Base-by-base conservation (phyloP, 2,797 vertebrate genomes). In the Chelon auratus region DNA sequence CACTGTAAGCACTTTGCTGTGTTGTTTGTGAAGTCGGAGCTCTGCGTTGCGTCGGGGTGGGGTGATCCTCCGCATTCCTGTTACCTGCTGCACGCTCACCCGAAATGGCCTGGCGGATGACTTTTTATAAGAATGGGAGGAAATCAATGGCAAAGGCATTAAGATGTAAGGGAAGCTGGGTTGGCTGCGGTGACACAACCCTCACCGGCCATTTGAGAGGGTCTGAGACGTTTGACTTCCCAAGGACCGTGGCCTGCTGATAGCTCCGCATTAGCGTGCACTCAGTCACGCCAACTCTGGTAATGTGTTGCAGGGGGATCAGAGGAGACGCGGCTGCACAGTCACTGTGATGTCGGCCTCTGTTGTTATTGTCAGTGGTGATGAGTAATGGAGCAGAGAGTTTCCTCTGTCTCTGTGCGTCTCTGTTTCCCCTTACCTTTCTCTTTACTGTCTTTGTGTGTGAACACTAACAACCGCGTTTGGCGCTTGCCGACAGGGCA, bases 81-180 rank as follows among this genome's bases (percentile, higher is more conserved):
- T 71, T 74, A 68, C 75, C 61, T 79, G 64, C 74, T 60, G 56
- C 20, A 62, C 9, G 9, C 62, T 67, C 72, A 42, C 13, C 63
- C 36, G 12, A n/a, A 33, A 58, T 9, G 4, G 61, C 43, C 63
- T 50, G 45, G 37, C 7, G 70, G 61, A 72, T 4, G 1, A 52
- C 39, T 66, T 82, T 73, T 81, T 47, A 11, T 52, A 48, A 62
- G 50, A 84, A 74, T 33, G 36, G 15, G 36, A 66, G 43, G 61
- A 83, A 86, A 86, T 91, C 37, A 6, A 80, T 83, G 74, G 61
- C 66, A 78, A 76, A 85, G 65, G 61, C 75, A 70, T 84, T 87
- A 79, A 78, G 57, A 83, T 87, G 79, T 84, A 72, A 85, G 68
- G 42, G 12, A 72, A 88, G 72, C 61, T 50, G 75, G 74, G 70